A percentile compares a stretch with the other conserved stretches of the same genome.
These are phyloP conservation scores for Atherinosoma microstoma DNA, from an alignment of 2,797 vertebrate genomes.

Conservation along the genomic window DNA sequence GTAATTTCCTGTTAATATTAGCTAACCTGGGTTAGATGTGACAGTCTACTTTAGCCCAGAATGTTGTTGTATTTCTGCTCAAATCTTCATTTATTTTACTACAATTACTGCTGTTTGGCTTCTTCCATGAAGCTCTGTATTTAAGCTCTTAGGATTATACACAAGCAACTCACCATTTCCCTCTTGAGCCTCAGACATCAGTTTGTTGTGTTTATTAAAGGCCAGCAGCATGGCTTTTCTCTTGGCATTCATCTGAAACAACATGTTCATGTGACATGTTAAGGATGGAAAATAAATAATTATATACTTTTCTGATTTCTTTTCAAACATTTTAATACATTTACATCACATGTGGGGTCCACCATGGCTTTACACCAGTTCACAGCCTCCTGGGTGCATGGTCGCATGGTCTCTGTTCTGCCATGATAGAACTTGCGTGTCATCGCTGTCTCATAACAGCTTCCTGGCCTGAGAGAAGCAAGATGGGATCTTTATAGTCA, in stretches of 20 bases:
- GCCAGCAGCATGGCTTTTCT: slow-evolving; percentile 87
- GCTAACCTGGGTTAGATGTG: no score
- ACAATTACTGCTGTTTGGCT: background rate
- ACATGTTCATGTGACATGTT: background rate
- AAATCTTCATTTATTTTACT: no score
- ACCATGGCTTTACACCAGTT: slow-evolving; percentile 91
- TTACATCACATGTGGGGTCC: slow-evolving; percentile 84
- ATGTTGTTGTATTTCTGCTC: no score
- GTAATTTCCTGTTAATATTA: no score
- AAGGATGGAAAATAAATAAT: background rate
- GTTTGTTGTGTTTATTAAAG: slow-evolving; percentile 90
- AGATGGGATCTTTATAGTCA: background rate
- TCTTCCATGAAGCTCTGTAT: no score
- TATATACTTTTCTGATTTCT: background rate
- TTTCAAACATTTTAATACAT: slow-evolving; percentile 27
- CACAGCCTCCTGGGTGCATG: slow-evolving; percentile 90
- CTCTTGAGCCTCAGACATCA: slow-evolving; percentile 92
- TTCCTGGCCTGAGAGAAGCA: slow-evolving; percentile 84
- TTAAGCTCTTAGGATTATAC: background rate
- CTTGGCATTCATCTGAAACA: slow-evolving; percentile 78
- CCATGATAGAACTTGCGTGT: slow-evolving; percentile 95
- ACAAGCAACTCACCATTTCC: slow-evolving; percentile 85
- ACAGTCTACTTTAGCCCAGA: no score
- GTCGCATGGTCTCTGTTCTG: slow-evolving; percentile 93
- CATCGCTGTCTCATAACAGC: slow-evolving; percentile 95